A percentile compares a stretch with the other conserved stretches of the same genome.
Evolutionary conservation across 2,888 invertebrate species (phyloP).

Genomic region (Sphaeridia pumilis): DNA sequence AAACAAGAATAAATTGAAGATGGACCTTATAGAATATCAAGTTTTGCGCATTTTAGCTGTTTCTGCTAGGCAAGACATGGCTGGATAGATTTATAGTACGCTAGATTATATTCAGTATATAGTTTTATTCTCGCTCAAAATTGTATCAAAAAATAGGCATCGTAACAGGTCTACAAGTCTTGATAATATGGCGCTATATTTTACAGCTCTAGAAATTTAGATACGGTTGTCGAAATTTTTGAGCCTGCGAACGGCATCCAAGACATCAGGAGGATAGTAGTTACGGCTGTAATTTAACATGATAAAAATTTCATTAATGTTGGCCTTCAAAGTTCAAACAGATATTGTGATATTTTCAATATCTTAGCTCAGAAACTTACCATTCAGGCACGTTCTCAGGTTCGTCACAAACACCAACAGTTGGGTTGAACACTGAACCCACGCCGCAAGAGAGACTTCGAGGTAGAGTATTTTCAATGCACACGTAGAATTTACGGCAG

Average conservation of each 20-base stretch:
- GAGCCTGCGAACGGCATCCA: slow-evolving; percentile 27
- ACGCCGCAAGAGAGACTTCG: slow-evolving; percentile 37
- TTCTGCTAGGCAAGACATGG: too few relatives aligned
- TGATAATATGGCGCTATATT: neutral
- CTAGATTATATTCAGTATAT: too few relatives aligned
- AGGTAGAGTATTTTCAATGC: slow-evolving; percentile 23
- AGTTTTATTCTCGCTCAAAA: too few relatives aligned
- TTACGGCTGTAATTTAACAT: slow-evolving; percentile 21
- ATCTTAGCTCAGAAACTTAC: slow-evolving; percentile 44
- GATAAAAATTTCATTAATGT: neutral
- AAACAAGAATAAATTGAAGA: too few relatives aligned
- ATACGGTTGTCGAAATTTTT: slow-evolving; percentile 28
- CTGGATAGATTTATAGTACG: too few relatives aligned
- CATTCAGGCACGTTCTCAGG: slow-evolving; percentile 85
- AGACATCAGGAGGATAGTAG: slow-evolving; percentile 31
- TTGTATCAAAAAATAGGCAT: too few relatives aligned
- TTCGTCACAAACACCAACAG: slow-evolving; percentile 68
- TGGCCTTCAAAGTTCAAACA: neutral
- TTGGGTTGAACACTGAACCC: slow-evolving; percentile 85
- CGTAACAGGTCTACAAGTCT: too few relatives aligned
- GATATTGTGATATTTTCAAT: neutral
- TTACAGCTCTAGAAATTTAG: neutral
- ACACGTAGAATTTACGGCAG: slow-evolving; percentile 67
- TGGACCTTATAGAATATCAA: too few relatives aligned
- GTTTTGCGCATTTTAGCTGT: too few relatives aligned